A percentile compares a stretch with the other conserved stretches of the same genome.
These are phyloP conservation scores for Heliconius ismenius DNA, from an alignment of 2,888 invertebrate species.

Conservation along the genomic window DNA sequence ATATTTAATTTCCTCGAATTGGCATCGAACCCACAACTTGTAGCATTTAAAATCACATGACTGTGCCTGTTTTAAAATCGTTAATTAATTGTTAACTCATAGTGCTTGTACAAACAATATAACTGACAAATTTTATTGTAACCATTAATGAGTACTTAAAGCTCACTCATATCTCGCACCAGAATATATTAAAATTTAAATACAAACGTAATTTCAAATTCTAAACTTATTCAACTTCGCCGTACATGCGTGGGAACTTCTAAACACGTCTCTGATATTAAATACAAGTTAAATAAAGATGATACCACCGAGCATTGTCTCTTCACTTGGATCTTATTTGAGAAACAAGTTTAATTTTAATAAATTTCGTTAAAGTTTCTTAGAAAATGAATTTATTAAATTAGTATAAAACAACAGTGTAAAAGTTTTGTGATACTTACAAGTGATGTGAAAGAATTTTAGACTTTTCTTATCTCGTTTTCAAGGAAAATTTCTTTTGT, in stretches of 20 bases:
- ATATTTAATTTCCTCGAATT: neutral
- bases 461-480: constrained; percentile 44
- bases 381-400: constrained; percentile 71
- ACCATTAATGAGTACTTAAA: constrained; percentile 45
- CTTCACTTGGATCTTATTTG: constrained; percentile 67
- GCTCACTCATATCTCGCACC: constrained; percentile 46
- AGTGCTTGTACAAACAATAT: constrained; percentile 1
- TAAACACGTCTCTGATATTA: constrained; percentile 76
- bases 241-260: constrained; percentile 58
- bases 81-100: neutral
- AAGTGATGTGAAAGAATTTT: constrained; percentile 58
- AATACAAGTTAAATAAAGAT: constrained; percentile 77
- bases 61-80: neutral
- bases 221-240: constrained; percentile 62
- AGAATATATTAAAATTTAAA: constrained; percentile 62
- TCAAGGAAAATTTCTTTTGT: constrained; percentile 23
- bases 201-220: constrained; percentile 67
- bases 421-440: constrained; percentile 53
- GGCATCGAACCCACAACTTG: neutral
- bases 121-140: constrained; percentile 30
- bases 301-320: constrained; percentile 66
- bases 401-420: constrained; percentile 61
- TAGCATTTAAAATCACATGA: neutral
- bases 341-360: constrained; percentile 70
- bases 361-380: constrained; percentile 63